Conservation (phyloP, 1,140 invertebrate genomes). For the Gonioctena quinquepunctata region DNA sequence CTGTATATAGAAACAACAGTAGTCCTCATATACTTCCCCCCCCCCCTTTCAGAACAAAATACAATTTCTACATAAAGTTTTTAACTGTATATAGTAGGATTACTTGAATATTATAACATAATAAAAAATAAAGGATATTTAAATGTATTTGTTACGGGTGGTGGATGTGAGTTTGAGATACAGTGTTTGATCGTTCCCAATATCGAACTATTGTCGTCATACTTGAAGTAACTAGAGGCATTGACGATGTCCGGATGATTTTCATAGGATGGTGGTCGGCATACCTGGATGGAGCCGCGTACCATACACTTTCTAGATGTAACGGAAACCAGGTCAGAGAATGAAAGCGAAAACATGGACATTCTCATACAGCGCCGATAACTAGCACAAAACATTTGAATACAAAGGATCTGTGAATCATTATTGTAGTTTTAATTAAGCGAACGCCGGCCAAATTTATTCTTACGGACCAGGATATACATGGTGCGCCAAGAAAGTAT, state of each 20-base stretch:
- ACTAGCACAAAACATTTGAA: slow-evolving; percentile 47
- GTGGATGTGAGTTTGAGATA: too few relatives aligned
- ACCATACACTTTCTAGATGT: slow-evolving; percentile 47
- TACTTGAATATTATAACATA: too few relatives aligned
- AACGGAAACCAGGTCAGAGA: slow-evolving; percentile 52
- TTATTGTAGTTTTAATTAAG: not conserved
- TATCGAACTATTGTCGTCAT: not conserved
- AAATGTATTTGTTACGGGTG: too few relatives aligned
- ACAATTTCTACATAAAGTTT: too few relatives aligned
- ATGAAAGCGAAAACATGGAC: slow-evolving; percentile 53
- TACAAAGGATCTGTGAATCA: slow-evolving; percentile 39
- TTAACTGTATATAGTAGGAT: too few relatives aligned
- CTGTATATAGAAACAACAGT: too few relatives aligned
- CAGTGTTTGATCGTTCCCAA: too few relatives aligned
- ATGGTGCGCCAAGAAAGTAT: too few relatives aligned
- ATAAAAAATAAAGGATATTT: too few relatives aligned
- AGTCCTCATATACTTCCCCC: too few relatives aligned
- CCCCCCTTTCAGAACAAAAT: too few relatives aligned
- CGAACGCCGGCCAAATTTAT: not conserved
- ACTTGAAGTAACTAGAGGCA: not conserved
- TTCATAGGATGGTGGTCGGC: not conserved
- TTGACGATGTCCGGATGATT: not conserved
- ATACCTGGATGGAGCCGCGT: not conserved
- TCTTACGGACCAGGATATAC: not conserved
- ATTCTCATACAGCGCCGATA: slow-evolving; percentile 48